phyloP scores from a whole-genome alignment of 1,140 invertebrate genomes.

The Drosophila eugracilis region DNA sequence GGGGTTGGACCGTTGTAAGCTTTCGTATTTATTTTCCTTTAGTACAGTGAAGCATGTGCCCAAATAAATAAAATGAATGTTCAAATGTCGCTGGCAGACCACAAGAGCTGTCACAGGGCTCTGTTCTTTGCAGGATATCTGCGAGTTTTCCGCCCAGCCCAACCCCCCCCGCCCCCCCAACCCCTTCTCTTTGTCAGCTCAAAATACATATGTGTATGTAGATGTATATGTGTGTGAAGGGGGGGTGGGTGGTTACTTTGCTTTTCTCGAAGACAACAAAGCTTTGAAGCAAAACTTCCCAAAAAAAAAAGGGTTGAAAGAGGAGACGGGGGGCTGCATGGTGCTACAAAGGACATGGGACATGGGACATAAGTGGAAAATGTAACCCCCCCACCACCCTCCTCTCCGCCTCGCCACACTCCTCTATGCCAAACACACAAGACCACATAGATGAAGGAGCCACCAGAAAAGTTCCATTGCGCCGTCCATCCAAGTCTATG shows the following conservation, averaged over 20 bases:
- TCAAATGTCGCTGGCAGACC: conserved; percentile 79
- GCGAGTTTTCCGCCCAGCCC: background rate
- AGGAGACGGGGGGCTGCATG: background rate
- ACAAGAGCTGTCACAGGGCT: conserved; percentile 78
- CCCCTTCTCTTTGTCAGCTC: background rate
- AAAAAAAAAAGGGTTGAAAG: conserved; percentile 67
- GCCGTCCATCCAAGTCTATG: conserved; percentile 35
- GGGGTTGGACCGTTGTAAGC: conserved; percentile 24
- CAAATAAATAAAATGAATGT: conserved; percentile 77
- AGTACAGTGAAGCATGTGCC: conserved; percentile 44
- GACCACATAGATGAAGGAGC: conserved; percentile 17
- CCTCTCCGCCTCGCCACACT: no score
- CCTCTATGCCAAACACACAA: background rate
- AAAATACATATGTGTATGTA: background rate
- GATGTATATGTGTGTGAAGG: conserved; percentile 3
- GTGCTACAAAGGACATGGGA: conserved; percentile 5
- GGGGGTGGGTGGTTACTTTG: conserved; percentile 15
- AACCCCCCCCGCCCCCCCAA: background rate
- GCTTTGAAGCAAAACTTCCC: conserved; percentile 77
- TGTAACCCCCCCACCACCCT: background rate
- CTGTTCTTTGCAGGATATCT: conserved; percentile 50
- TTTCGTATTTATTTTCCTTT: background rate
- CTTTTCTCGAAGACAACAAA: conserved; percentile 57
- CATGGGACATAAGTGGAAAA: conserved; percentile 24
- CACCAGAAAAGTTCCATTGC: conserved; percentile 35